Evolutionary conservation across 2,113 vertebrate species (phyloP).

Genomic region (Reinhardtius hippoglossoides): DNA sequence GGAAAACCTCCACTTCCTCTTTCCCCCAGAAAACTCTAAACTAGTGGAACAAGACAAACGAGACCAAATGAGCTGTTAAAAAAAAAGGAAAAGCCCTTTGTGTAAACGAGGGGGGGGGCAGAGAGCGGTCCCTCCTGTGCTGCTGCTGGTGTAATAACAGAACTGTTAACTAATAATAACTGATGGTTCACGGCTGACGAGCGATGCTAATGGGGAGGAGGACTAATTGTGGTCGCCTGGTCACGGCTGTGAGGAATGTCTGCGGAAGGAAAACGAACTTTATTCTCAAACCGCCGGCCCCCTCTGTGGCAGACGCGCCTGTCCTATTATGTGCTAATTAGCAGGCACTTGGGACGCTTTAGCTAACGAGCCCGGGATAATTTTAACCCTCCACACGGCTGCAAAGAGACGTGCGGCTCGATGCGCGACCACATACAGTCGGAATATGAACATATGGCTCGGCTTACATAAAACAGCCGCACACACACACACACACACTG

Average conservation of each 20-base stretch:
- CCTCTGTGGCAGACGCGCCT: slow-evolving; percentile 69
- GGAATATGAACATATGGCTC: slow-evolving; percentile 63
- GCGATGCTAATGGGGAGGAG: slow-evolving; percentile 67
- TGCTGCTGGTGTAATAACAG: slow-evolving; percentile 32
- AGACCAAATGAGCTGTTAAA: slow-evolving; percentile 20
- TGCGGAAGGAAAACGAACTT: slow-evolving; percentile 70
- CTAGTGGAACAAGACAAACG: slow-evolving; percentile 12
- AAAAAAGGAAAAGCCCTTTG: neutral
- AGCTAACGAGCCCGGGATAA: slow-evolving; percentile 79
- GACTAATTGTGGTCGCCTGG: slow-evolving; percentile 70
- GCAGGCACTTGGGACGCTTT: slow-evolving; percentile 75
- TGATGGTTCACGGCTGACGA: slow-evolving; percentile 69
- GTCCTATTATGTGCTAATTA: slow-evolving; percentile 84
- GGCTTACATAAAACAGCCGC: slow-evolving; percentile 46
- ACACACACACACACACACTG: slow-evolving; percentile 24
- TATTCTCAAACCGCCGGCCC: slow-evolving; percentile 75
- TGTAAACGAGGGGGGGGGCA: slow-evolving; percentile 13
- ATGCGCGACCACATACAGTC: slow-evolving; percentile 40
- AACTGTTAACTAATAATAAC: slow-evolving; percentile 67
- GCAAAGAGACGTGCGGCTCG: slow-evolving; percentile 37
- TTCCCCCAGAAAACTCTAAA: too few relatives aligned
- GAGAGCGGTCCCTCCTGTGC: neutral
- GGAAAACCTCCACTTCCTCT: neutral
- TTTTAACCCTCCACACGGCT: slow-evolving; percentile 72
- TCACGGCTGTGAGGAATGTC: slow-evolving; percentile 69